These are phyloP conservation scores for Nebria salina DNA, from an alignment of 2,888 invertebrate species.

Conservation along the genomic window DNA sequence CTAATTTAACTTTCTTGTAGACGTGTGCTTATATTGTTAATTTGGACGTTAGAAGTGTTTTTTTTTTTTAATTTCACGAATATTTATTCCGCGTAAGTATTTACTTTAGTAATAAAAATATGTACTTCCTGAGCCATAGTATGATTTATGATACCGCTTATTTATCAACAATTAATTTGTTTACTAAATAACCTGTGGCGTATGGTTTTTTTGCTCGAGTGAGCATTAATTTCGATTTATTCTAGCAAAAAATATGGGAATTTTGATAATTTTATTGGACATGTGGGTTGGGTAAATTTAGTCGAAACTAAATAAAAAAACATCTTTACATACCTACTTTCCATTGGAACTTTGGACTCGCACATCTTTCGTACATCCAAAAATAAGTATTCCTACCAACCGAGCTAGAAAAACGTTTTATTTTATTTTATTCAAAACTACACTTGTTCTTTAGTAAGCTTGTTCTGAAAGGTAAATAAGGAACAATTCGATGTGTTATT, in stretches of 20 bases:
- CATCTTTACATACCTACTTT: constrained; percentile 30
- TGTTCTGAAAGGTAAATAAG: not conserved
- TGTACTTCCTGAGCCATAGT: not conserved
- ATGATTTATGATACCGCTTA: not conserved
- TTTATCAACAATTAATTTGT: not conserved
- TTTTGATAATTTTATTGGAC: not conserved
- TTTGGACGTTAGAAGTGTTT: not conserved
- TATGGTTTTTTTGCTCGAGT: not conserved
- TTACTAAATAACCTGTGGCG: not conserved
- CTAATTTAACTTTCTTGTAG: constrained; percentile 25
- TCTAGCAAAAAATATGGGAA: not conserved
- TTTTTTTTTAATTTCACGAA: not conserved
- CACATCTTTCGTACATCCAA: constrained; percentile 24
- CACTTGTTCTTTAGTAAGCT: not conserved
- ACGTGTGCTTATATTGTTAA: constrained; percentile 12
- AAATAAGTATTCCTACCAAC: not conserved
- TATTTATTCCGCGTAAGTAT: constrained; percentile 10
- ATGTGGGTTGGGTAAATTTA: not conserved
- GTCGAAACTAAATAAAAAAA: constrained; percentile 11
- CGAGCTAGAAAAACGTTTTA: no score
- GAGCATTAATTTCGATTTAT: not conserved
- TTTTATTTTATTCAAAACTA: not conserved
- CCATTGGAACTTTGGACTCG: constrained; percentile 37
- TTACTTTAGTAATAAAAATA: not conserved
- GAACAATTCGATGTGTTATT: not conserved